Percentiles rank a stretch among this genome's conserved stretches.
phyloP scores from a whole-genome alignment of 2,888 invertebrate species.

The Phrixothrix hirtus region DNA sequence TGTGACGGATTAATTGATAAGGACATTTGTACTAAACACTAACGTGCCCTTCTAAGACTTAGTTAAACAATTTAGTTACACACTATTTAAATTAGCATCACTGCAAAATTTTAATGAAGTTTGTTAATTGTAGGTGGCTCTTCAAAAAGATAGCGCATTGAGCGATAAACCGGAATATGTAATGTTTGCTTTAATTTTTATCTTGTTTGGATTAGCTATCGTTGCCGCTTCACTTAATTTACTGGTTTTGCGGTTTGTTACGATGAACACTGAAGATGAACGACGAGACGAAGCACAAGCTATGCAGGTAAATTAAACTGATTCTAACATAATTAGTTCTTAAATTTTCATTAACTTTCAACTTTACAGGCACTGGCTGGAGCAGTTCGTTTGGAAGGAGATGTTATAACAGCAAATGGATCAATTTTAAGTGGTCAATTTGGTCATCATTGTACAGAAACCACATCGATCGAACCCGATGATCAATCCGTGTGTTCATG shows the following conservation, averaged over 20 bases:
- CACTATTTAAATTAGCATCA: no score
- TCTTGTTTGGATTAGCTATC: constrained; percentile 96
- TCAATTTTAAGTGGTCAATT: constrained; percentile 77
- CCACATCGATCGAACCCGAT: constrained; percentile 54
- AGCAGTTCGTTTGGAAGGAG: constrained; percentile 93
- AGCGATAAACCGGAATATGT: constrained; percentile 96
- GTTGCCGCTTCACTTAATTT: constrained; percentile 98
- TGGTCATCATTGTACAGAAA: constrained; percentile 56
- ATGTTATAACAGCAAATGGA: constrained; percentile 94
- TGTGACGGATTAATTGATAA: no score
- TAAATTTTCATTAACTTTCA: neutral
- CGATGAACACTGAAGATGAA: constrained; percentile 98
- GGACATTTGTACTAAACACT: no score
- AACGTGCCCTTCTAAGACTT: no score
- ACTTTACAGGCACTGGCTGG: constrained; percentile 84
- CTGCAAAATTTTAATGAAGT: no score
- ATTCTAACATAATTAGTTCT: neutral
- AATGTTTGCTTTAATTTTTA: constrained; percentile 97
- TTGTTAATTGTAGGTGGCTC: constrained; percentile 63
- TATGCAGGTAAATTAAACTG: constrained; percentile 66
- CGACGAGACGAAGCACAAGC: constrained; percentile 94
- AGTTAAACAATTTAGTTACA: no score
- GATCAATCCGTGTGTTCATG: constrained; percentile 57
- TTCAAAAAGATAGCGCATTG: constrained; percentile 94
- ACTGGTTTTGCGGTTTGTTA: constrained; percentile 92